Conservation (phyloP, 2,113 vertebrate species). For the Pangasianodon gigas region DNA sequence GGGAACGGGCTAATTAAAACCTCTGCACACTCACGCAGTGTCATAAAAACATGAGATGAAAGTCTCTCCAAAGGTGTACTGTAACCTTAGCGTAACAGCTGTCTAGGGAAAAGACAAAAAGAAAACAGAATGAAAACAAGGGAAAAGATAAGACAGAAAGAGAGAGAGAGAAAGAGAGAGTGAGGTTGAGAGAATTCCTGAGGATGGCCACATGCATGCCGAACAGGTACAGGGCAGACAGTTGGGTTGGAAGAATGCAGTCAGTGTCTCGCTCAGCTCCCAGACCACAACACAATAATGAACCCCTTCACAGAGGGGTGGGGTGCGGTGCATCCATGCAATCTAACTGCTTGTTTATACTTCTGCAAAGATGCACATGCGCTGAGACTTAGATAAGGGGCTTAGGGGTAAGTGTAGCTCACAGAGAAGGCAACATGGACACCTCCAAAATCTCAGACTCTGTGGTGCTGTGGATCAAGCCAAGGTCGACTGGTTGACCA, state of each 20-base stretch:
- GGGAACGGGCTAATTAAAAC: slow-evolving; percentile 93
- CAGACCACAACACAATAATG: slow-evolving; percentile 35
- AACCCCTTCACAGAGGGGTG: slow-evolving; percentile 35
- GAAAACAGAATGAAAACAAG: slow-evolving; percentile 42
- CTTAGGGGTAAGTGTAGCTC: background rate
- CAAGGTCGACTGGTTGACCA: background rate
- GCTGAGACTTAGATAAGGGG: background rate
- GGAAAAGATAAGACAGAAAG: slow-evolving; percentile 44
- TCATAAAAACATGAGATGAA: slow-evolving; percentile 95
- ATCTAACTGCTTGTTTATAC: slow-evolving; percentile 2
- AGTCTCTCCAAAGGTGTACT: slow-evolving; percentile 84
- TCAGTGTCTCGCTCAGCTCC: slow-evolving; percentile 31
- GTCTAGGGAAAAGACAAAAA: slow-evolving; percentile 72
- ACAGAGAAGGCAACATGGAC: background rate
- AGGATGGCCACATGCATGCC: slow-evolving; percentile 44
- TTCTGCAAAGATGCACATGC: background rate
- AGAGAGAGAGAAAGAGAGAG: slow-evolving; percentile 53
- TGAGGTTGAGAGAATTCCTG: slow-evolving; percentile 47
- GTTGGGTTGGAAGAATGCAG: slow-evolving; percentile 45
- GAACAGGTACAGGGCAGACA: slow-evolving; percentile 61
- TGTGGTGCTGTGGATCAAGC: slow-evolving; percentile 5
- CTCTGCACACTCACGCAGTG: slow-evolving; percentile 91
- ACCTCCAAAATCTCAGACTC: background rate
- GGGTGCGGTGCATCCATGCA: background rate
- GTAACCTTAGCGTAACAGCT: slow-evolving; percentile 84